These are phyloP conservation scores for Typhlomys cinereus DNA, from an alignment of 2,113 vertebrate genomes.

Conservation along the genomic window DNA sequence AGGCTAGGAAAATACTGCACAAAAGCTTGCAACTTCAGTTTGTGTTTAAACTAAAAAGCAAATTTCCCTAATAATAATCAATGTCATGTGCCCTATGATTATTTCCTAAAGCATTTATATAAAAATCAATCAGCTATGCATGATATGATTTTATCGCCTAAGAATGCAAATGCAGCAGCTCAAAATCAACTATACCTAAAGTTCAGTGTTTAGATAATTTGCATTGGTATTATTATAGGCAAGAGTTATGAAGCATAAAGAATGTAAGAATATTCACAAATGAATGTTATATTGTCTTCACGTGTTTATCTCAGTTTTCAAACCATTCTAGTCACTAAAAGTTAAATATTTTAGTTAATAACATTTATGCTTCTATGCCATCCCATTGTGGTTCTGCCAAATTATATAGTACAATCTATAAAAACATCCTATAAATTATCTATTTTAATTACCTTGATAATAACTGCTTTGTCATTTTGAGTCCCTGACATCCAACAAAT, in stretches of 20 bases:
- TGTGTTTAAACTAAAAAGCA: constrained; percentile 43
- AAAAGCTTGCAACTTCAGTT: neutral
- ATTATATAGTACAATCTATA: neutral
- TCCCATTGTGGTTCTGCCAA: neutral
- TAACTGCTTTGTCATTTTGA: neutral
- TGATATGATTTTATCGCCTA: constrained; percentile 9
- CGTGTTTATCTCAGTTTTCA: neutral
- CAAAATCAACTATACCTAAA: neutral
- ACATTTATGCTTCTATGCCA: neutral
- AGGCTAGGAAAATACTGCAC: neutral
- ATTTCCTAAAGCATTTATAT: neutral
- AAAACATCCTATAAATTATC: neutral
- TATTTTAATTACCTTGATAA: constrained; percentile 2
- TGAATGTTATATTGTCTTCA: neutral
- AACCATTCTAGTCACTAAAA: neutral
- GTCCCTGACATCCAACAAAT: neutral
- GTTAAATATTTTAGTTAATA: neutral
- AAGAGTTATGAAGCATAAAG: neutral
- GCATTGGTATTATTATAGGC: neutral
- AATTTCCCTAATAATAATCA: neutral
- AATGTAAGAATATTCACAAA: neutral
- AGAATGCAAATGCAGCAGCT: constrained; percentile 38
- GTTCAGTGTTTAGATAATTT: neutral
- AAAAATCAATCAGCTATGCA: constrained; percentile 21
- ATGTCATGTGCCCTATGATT: constrained; percentile 17